Conservation (phyloP, 2,797 vertebrate species). For the Chaunax sp. region DNA sequence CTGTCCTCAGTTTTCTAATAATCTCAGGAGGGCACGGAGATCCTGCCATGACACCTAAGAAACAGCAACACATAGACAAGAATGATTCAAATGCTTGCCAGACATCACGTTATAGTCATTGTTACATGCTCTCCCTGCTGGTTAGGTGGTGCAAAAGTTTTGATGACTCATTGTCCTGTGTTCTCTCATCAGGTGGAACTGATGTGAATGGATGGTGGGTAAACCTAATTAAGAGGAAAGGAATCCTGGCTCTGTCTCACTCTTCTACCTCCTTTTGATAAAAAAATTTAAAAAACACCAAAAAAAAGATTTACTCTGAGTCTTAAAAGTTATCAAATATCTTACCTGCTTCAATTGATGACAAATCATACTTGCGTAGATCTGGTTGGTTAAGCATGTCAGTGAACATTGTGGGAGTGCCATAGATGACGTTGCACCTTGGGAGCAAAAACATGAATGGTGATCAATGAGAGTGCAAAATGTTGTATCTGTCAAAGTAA, state of each 20-base stretch:
- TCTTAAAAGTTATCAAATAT: not conserved
- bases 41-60: conserved; percentile 72
- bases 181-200: too few species aligned
- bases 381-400: conserved; percentile 87
- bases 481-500: not conserved
- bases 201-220: too few species aligned
- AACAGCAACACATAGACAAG: conserved; percentile 10
- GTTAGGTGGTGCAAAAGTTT: too few species aligned
- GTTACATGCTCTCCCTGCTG: too few species aligned
- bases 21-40: conserved; percentile 73
- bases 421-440: conserved; percentile 83
- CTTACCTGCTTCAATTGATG: conserved; percentile 85
- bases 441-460: not conserved
- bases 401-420: conserved; percentile 92
- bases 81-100: not conserved
- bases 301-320: too few species aligned
- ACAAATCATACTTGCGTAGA: conserved; percentile 83
- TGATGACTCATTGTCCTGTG: too few species aligned
- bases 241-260: too few species aligned
- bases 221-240: too few species aligned
- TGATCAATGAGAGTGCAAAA: not conserved
- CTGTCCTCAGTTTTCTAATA: conserved; percentile 57
- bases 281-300: too few species aligned
- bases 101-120: not conserved
- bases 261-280: not conserved